Evolutionary conservation across 2,797 vertebrate genomes (phyloP).

Genomic region (Enteromius unitaeniatus): DNA sequence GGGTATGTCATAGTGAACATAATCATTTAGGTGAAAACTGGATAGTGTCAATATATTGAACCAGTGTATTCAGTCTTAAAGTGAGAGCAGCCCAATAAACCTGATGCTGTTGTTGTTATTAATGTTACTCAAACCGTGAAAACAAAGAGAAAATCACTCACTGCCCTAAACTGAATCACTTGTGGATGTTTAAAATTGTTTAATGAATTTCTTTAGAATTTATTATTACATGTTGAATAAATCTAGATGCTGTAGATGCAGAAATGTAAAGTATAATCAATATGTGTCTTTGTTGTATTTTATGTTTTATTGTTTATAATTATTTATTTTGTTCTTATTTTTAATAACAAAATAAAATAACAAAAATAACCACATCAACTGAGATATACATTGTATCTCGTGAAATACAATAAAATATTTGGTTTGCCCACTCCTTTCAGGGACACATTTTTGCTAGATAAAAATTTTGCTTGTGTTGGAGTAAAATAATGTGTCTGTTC

Average conservation of each 20-base stretch:
- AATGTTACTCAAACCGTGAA: background rate
- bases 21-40: background rate
- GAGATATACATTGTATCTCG: background rate
- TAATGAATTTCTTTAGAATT: background rate
- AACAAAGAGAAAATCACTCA: background rate
- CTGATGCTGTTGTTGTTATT: background rate
- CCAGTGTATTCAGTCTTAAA: background rate
- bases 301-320: background rate
- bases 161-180: background rate
- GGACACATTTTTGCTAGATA: background rate
- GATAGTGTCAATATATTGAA: background rate
- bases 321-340: background rate
- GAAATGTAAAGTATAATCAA: background rate
- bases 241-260: too few relatives aligned
- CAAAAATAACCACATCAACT: too few relatives aligned
- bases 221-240: too few relatives aligned
- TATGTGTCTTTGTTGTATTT: background rate
- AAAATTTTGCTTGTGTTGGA: background rate
- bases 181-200: background rate
- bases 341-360: background rate
- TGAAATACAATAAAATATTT: background rate
- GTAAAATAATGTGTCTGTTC: background rate
- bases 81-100: background rate
- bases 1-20: background rate
- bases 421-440: background rate